Percentiles rank a stretch among this genome's conserved stretches.
These are phyloP conservation scores for Myotis myotis DNA, from an alignment of 2,797 vertebrate species.

Conservation along the genomic window DNA sequence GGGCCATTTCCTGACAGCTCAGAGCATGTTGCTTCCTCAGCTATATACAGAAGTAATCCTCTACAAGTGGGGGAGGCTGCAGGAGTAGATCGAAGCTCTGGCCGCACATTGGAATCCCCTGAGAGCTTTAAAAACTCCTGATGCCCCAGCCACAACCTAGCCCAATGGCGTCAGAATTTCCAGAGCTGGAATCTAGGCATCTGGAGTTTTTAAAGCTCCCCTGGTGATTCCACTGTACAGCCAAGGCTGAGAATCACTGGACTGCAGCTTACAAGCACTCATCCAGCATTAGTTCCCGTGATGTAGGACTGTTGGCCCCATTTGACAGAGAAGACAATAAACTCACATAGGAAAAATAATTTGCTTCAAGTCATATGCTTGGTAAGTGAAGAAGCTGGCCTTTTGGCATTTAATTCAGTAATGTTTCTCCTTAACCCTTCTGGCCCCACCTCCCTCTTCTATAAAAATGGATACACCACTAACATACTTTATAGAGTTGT, in stretches of 20 bases:
- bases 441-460: conserved; percentile 19
- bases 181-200: neutral
- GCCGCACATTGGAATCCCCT: neutral
- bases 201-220: neutral
- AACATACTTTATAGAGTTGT: neutral
- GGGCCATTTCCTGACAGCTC: conserved; percentile 52
- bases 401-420: neutral
- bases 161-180: conserved; percentile 19
- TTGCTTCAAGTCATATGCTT: neutral
- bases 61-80: neutral
- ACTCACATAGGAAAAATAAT: neutral
- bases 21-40: conserved; percentile 21
- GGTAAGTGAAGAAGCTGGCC: neutral
- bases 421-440: conserved; percentile 1
- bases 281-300: neutral
- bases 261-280: neutral
- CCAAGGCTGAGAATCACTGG: neutral
- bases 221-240: neutral
- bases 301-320: neutral
- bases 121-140: neutral
- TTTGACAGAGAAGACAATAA: conserved; percentile 9
- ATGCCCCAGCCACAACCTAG: neutral
- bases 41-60: neutral
- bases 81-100: neutral
- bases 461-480: conserved; percentile 8